These are phyloP conservation scores for Protaetia brevitarsis DNA, from an alignment of 1,140 invertebrate genomes.

Conservation along the genomic window DNA sequence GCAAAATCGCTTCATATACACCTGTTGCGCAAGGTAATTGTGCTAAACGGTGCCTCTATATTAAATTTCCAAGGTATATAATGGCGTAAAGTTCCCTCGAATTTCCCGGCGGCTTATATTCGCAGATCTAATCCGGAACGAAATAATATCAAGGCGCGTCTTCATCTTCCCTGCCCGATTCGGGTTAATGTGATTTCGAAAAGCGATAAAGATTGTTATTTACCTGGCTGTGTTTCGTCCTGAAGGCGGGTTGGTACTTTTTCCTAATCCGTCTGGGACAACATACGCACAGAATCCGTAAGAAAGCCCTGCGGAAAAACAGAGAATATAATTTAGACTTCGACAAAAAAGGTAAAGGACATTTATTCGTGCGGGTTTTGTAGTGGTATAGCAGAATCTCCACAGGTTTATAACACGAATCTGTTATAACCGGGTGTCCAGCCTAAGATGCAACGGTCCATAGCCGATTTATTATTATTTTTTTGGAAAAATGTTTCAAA, in stretches of 20 bases:
- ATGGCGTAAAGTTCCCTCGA: neutral
- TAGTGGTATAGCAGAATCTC: neutral
- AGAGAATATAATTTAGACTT: neutral
- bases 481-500: too few relatives aligned
- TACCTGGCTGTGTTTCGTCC: constrained; percentile 78
- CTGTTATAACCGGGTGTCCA: too few relatives aligned
- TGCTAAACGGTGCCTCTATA: neutral
- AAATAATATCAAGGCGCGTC: too few relatives aligned
- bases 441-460: too few relatives aligned
- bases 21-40: neutral
- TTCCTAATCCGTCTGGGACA: constrained; percentile 71
- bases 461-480: too few relatives aligned
- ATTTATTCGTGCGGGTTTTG: neutral
- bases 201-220: constrained; percentile 31
- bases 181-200: neutral
- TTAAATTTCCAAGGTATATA: constrained; percentile 2
- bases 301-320: constrained; percentile 71
- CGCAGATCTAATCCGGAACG: too few relatives aligned
- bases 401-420: neutral
- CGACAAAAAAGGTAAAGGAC: neutral
- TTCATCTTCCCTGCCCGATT: too few relatives aligned
- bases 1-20: neutral
- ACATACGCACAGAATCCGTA: constrained; percentile 75
- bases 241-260: constrained; percentile 74
- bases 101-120: neutral